Percentiles rank a stretch among this genome's conserved stretches.
Evolutionary conservation across 2,797 vertebrate genomes (phyloP).

Genomic region (Esox lucius): DNA sequence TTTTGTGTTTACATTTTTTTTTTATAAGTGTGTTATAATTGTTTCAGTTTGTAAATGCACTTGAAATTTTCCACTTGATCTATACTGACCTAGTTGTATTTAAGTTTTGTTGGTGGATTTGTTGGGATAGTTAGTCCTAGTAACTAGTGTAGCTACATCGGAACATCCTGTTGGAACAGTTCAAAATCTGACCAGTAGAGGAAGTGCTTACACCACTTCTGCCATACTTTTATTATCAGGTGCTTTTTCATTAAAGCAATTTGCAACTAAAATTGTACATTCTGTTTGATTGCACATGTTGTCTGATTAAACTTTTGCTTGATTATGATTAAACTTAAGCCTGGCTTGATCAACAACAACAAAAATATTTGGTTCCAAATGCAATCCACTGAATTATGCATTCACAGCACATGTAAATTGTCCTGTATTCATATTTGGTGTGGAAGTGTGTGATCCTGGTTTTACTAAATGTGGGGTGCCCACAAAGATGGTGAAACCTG

Average conservation of each 20-base stretch:
- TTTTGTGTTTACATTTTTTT: too few species aligned
- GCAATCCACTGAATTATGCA: not conserved
- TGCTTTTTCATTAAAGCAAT: not conserved
- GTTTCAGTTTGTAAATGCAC: too few species aligned
- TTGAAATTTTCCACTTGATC: too few species aligned
- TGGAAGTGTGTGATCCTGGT: not conserved
- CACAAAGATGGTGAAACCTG: too few species aligned
- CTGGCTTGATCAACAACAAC: not conserved
- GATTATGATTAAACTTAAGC: not conserved
- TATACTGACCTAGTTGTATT: not conserved
- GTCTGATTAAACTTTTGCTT: not conserved
- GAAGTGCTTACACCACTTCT: not conserved
- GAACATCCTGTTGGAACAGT: not conserved
- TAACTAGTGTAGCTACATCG: not conserved
- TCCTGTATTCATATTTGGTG: not conserved
- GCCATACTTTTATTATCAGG: not conserved
- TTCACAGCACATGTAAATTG: not conserved
- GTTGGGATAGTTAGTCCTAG: not conserved
- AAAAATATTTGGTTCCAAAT: not conserved
- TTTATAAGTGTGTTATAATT: too few species aligned
- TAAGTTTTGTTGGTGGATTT: not conserved
- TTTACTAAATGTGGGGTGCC: too few species aligned
- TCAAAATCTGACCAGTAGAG: conserved; percentile 2
- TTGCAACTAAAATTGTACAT: not conserved
- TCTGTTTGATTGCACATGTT: not conserved